These are phyloP conservation scores for Hirundo rustica DNA, from an alignment of 2,797 vertebrate genomes.

Conservation along the genomic window DNA sequence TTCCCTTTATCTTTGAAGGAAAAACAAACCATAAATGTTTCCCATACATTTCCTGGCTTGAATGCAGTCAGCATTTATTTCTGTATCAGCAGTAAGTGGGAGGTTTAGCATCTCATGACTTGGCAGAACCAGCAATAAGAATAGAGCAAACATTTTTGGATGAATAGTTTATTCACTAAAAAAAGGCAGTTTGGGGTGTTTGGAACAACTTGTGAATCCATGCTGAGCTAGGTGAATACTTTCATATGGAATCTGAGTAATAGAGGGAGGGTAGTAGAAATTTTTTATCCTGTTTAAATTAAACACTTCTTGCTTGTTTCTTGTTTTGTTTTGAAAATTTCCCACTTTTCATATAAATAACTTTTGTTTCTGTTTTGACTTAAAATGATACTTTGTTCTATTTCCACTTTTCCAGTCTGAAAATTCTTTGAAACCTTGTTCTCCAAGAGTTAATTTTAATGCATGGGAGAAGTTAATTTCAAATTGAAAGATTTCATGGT, in stretches of 20 bases:
- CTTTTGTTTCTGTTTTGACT: background rate
- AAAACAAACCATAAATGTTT: background rate
- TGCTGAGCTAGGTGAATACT: background rate
- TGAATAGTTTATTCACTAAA: constrained; percentile 9
- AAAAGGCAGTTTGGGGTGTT: background rate
- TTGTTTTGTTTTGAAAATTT: background rate
- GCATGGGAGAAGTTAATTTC: background rate
- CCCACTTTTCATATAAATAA: background rate
- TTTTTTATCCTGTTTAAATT: background rate
- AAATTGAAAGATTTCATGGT: background rate
- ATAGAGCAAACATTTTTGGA: background rate
- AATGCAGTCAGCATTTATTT: background rate
- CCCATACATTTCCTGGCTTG: background rate
- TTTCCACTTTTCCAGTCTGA: background rate
- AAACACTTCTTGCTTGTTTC: background rate
- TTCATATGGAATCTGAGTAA: background rate
- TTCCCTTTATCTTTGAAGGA: background rate
- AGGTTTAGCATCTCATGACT: constrained; percentile 8
- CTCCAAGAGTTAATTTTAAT: background rate
- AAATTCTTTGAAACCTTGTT: background rate
- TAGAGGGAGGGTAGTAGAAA: background rate
- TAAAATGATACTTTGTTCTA: background rate
- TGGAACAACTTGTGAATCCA: background rate
- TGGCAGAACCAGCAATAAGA: constrained; percentile 1
- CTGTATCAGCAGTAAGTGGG: background rate